Evolutionary conservation across 2,888 invertebrate genomes (phyloP).

Genomic region (Nowickia ferox): DNA sequence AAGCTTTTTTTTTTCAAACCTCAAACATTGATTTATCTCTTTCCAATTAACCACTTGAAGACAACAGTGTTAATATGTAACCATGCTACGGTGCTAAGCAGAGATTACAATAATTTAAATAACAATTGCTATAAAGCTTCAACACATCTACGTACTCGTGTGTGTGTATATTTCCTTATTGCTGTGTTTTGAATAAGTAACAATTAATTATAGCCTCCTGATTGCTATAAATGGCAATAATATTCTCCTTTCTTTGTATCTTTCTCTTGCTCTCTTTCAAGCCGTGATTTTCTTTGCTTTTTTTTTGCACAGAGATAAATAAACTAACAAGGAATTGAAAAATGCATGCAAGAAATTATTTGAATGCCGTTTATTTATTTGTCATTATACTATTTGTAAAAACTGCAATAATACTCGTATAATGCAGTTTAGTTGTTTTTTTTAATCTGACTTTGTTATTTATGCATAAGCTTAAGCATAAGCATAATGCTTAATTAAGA

Average conservation of each 20-base stretch:
- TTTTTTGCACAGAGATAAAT: background rate
- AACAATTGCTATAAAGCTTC: background rate
- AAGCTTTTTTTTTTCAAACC: background rate
- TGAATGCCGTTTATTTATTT: constrained; percentile 44
- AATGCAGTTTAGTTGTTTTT: constrained; percentile 17
- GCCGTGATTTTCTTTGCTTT: background rate
- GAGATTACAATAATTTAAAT: constrained; percentile 9
- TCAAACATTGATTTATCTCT: background rate
- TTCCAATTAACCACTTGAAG: constrained; percentile 17
- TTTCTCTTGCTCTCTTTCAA: background rate
- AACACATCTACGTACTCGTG: background rate
- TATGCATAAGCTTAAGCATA: background rate
- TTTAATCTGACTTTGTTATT: background rate
- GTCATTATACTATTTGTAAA: constrained; percentile 44
- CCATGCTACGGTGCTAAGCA: background rate
- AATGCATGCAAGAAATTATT: constrained; percentile 37
- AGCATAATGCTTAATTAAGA: constrained; percentile 7
- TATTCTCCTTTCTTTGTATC: constrained; percentile 6
- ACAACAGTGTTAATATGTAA: constrained; percentile 12
- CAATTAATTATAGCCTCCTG: constrained; percentile 51
- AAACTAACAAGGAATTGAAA: constrained; percentile 33
- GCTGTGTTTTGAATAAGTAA: constrained; percentile 23
- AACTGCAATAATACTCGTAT: background rate
- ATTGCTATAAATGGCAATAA: background rate
- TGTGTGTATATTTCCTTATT: constrained; percentile 48